Conservation (phyloP, 2,888 invertebrate genomes). For the Athrips mouffetella region DNA sequence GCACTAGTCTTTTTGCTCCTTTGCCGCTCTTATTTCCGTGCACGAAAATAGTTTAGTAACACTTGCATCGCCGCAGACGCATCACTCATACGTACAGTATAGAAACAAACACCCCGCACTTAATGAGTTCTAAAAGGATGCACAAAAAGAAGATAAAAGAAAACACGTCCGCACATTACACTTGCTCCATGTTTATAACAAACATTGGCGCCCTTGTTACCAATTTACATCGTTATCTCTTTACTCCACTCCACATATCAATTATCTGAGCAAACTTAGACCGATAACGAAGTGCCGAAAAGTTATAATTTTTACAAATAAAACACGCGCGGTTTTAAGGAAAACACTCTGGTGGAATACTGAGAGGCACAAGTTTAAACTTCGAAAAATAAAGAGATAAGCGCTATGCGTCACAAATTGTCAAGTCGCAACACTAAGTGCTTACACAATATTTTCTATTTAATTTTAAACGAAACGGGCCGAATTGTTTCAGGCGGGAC, state of each 20-base stretch:
- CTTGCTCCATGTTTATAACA: conserved; percentile 19
- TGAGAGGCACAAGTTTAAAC: conserved; percentile 46
- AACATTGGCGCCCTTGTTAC: conserved; percentile 30
- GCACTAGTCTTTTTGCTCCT: conserved; percentile 72
- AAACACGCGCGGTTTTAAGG: conserved; percentile 45
- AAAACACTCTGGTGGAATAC: conserved; percentile 39
- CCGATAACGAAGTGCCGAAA: conserved; percentile 42
- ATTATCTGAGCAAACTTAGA: conserved; percentile 42
- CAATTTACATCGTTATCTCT: conserved; percentile 38
- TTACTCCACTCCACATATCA: conserved; percentile 45
- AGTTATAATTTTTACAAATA: conserved; percentile 33
- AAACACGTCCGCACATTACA: conserved; percentile 23
- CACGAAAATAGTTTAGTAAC: conserved; percentile 76
- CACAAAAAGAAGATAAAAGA: conserved; percentile 29
- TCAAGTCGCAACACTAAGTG: conserved; percentile 32
- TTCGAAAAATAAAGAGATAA: conserved; percentile 45
- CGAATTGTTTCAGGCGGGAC: conserved; percentile 46
- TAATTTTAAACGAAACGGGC: conserved; percentile 39
- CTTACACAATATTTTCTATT: conserved; percentile 51
- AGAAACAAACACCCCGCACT: conserved; percentile 29
- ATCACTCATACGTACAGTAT: conserved; percentile 59
- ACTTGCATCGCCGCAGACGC: conserved; percentile 70
- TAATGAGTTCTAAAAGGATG: conserved; percentile 17
- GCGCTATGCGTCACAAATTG: conserved; percentile 36
- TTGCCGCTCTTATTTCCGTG: conserved; percentile 78